Percentiles rank a stretch among this genome's conserved stretches.
Evolutionary conservation across 2,113 vertebrate genomes (phyloP).

Genomic region (Halichoeres trimaculatus): DNA sequence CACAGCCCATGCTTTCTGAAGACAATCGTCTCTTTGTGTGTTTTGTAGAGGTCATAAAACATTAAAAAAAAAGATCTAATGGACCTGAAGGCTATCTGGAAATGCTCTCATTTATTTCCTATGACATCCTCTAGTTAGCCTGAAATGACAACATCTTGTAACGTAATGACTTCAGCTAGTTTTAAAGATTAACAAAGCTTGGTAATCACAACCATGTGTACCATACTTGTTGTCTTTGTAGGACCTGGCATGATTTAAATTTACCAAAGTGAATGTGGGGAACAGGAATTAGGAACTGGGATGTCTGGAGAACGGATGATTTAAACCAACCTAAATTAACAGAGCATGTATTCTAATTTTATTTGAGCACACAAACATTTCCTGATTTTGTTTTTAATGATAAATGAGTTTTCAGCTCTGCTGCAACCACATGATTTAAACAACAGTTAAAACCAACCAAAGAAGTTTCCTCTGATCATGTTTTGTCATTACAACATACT

Average conservation of each 20-base stretch:
- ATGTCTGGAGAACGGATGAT: conserved; percentile 39
- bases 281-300: background rate
- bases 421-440: conserved; percentile 17
- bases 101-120: conserved; percentile 17
- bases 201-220: conserved; percentile 60
- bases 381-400: conserved; percentile 19
- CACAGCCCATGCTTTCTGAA: conserved; percentile 13
- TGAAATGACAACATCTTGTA: conserved; percentile 6
- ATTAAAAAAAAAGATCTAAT: conserved; percentile 34
- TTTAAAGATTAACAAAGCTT: conserved; percentile 43
- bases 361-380: conserved; percentile 23
- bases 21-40: conserved; percentile 16
- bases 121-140: conserved; percentile 6
- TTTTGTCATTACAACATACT: conserved; percentile 17
- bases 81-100: conserved; percentile 17
- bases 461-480: conserved; percentile 30
- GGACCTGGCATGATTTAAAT: conserved; percentile 49
- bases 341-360: conserved; percentile 32
- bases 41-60: conserved; percentile 45
- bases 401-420: conserved; percentile 11
- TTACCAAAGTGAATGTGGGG: conserved; percentile 24
- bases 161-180: conserved; percentile 23
- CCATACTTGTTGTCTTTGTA: conserved; percentile 27
- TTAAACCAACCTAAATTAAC: conserved; percentile 38
- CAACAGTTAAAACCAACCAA: conserved; percentile 14